Percentiles rank a stretch among this genome's conserved stretches.
phyloP scores from a whole-genome alignment of 2,797 vertebrate species.

The Hephaestus fuliginosus region DNA sequence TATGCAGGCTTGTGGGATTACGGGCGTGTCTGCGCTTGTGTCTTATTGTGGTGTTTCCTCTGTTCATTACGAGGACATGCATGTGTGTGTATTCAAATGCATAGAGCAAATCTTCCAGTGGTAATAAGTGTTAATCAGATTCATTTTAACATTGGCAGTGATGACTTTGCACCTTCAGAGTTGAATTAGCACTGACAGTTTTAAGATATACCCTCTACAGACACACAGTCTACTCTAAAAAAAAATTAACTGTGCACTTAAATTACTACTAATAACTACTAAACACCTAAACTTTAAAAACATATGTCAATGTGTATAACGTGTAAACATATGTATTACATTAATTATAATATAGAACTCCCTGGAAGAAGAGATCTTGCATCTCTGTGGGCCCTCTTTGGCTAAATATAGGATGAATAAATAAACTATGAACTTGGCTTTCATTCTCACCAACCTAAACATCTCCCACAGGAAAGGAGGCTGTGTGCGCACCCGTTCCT shows the following conservation, averaged over 20 bases:
- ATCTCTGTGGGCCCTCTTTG: no score
- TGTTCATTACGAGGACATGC: not conserved
- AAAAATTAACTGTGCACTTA: not conserved
- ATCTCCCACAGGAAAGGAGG: conserved; percentile 88
- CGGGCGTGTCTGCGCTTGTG: conserved; percentile 23
- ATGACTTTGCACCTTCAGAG: conserved; percentile 4
- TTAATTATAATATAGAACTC: not conserved
- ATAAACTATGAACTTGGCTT: not conserved
- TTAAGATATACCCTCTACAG: not conserved
- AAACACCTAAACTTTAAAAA: not conserved
- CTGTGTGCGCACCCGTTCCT: conserved; percentile 94
- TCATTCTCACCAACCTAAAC: not conserved
- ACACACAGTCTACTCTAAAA: no score
- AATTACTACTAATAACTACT: not conserved
- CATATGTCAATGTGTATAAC: not conserved
- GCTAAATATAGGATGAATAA: no score
- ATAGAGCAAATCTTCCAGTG: not conserved
- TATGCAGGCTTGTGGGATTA: conserved; percentile 3
- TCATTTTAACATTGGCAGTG: conserved; percentile 4
- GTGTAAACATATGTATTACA: not conserved
- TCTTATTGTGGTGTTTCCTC: not conserved
- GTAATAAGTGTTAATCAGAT: conserved; percentile 1
- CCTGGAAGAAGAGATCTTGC: no score
- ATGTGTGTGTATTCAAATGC: not conserved
- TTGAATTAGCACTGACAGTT: not conserved